These are phyloP conservation scores for Geothlypis trichas DNA, from an alignment of 2,113 vertebrate species.

Conservation along the genomic window DNA sequence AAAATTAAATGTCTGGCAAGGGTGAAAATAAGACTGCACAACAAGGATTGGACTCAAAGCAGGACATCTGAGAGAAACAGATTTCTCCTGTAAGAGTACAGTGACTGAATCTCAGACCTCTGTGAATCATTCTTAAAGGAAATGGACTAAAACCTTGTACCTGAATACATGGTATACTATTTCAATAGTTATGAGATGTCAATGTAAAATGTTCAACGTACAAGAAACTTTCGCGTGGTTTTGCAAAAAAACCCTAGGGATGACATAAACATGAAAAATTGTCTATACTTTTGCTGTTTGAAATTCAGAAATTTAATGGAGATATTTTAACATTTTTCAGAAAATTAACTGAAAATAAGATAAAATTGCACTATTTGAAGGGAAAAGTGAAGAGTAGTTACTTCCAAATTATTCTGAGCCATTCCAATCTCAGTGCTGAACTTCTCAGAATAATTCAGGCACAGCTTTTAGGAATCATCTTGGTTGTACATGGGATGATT, in stretches of 20 bases:
- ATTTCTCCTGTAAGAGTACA: background rate
- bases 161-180: background rate
- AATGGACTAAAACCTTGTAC: background rate
- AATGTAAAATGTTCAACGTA: background rate
- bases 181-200: background rate
- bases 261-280: background rate
- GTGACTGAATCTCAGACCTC: background rate
- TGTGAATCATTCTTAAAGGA: background rate
- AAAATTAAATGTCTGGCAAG: background rate
- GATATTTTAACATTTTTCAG: background rate
- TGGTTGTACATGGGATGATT: background rate
- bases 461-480: background rate
- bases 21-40: background rate
- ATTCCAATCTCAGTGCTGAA: background rate
- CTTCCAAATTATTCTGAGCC: background rate
- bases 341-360: background rate
- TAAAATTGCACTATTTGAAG: background rate
- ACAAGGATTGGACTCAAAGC: background rate
- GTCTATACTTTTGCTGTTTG: background rate
- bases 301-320: background rate
- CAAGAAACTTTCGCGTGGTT: background rate
- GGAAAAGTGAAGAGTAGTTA: background rate
- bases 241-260: background rate
- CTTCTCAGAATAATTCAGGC: background rate
- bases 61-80: background rate